Evolutionary conservation across 2,113 vertebrate genomes (phyloP).

Genomic region (Tonatia bakeri): DNA sequence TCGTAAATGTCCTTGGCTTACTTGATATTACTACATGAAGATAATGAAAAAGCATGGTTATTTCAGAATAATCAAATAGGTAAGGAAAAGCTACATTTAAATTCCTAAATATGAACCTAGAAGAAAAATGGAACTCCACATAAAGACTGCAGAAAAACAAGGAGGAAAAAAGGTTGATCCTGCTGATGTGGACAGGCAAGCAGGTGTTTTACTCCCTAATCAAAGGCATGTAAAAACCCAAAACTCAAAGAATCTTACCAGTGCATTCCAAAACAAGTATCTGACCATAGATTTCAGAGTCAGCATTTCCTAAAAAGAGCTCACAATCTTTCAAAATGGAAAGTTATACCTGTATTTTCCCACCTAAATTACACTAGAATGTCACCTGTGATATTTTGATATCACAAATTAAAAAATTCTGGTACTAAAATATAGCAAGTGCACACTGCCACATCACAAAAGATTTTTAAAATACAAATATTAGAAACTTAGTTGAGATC

Average conservation of each 20-base stretch:
- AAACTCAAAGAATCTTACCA: conserved; percentile 32
- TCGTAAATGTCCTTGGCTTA: neutral
- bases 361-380: neutral
- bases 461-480: conserved; percentile 15
- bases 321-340: neutral
- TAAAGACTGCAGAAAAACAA: conserved; percentile 6
- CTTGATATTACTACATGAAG: conserved; percentile 1
- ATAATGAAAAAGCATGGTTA: neutral
- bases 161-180: neutral
- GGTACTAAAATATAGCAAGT: conserved; percentile 8
- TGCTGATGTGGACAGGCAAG: neutral
- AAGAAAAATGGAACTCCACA: conserved; percentile 33
- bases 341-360: neutral
- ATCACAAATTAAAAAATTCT: conserved; percentile 14
- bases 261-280: neutral
- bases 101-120: neutral
- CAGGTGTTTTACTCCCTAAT: neutral
- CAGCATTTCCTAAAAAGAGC: neutral
- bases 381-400: conserved; percentile 8
- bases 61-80: neutral
- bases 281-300: neutral
- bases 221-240: conserved; percentile 46
- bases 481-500: conserved; percentile 22
- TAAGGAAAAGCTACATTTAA: conserved; percentile 37
- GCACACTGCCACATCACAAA: neutral